These are phyloP conservation scores for Drosophila bifasciata DNA, from an alignment of 1,140 invertebrate species.

Conservation along the genomic window DNA sequence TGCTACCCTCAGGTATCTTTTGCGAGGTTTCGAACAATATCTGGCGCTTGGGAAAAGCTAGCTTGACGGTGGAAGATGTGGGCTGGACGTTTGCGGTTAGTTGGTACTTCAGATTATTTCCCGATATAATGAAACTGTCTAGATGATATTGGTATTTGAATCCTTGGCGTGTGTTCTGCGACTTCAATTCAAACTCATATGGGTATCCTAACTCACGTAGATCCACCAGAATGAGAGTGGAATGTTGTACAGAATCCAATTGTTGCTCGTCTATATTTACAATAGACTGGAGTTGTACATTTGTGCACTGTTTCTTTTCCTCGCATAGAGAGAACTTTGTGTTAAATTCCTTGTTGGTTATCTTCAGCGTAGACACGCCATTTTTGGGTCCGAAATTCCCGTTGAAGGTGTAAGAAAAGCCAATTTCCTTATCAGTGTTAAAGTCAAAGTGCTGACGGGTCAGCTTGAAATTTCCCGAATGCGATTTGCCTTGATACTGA, in stretches of 20 bases:
- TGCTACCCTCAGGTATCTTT: slow-evolving; percentile 78
- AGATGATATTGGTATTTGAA: slow-evolving; percentile 87
- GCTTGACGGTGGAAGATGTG: slow-evolving; percentile 85
- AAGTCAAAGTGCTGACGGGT: slow-evolving; percentile 87
- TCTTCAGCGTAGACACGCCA: slow-evolving; percentile 87
- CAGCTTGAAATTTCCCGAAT: slow-evolving; percentile 89
- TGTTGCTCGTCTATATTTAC: slow-evolving; percentile 55
- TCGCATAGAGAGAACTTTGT: slow-evolving; percentile 89
- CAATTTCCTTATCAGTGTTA: slow-evolving; percentile 87
- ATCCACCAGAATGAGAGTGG: slow-evolving; percentile 87
- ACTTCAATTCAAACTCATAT: slow-evolving; percentile 89
- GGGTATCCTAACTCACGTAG: slow-evolving; percentile 89
- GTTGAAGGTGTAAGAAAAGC: slow-evolving; percentile 86
- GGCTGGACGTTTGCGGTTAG: slow-evolving; percentile 87
- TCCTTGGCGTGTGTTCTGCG: slow-evolving; percentile 86
- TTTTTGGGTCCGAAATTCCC: slow-evolving; percentile 85
- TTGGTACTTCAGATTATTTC: slow-evolving; percentile 89
- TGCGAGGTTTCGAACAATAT: slow-evolving; percentile 86
- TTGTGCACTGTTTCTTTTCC: slow-evolving; percentile 90
- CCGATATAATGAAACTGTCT: slow-evolving; percentile 88
- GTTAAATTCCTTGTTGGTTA: slow-evolving; percentile 89
- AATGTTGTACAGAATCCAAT: slow-evolving; percentile 84
- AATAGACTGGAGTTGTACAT: slow-evolving; percentile 87
- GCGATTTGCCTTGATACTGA: slow-evolving; percentile 87
- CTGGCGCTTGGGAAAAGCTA: slow-evolving; percentile 88